These are phyloP conservation scores for Gortyna flavago DNA, from an alignment of 2,888 invertebrate genomes.

Conservation along the genomic window DNA sequence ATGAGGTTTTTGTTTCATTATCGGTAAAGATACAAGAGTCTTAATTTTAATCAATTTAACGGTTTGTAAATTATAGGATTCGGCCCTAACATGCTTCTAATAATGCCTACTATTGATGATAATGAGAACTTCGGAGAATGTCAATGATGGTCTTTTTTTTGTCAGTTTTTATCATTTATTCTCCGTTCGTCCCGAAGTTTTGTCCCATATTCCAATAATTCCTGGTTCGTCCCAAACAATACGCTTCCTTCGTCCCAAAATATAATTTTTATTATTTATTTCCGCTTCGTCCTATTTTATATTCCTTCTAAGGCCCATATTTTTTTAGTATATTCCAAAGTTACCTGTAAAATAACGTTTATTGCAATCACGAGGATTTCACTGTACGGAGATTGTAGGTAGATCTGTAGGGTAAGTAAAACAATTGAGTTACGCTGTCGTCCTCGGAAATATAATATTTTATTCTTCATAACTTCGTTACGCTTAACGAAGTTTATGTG, in stretches of 20 bases:
- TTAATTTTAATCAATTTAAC: background rate
- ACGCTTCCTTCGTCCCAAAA: too few species aligned
- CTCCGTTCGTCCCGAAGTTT: too few species aligned
- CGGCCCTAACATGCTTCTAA: background rate
- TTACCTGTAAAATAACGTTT: background rate
- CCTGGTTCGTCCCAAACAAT: too few species aligned
- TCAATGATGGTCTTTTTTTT: background rate
- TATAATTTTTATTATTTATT: too few species aligned
- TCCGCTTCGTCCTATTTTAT: too few species aligned
- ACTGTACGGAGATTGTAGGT: background rate
- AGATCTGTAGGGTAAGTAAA: background rate
- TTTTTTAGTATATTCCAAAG: too few species aligned
- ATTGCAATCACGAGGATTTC: background rate
- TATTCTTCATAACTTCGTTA: conserved; percentile 24
- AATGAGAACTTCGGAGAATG: background rate
- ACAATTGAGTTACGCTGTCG: conserved; percentile 13
- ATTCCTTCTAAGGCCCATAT: too few species aligned
- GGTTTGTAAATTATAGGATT: background rate
- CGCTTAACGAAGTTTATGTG: conserved; percentile 22
- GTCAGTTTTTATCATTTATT: background rate
- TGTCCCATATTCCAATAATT: too few species aligned
- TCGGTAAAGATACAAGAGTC: background rate
- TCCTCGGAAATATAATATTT: conserved; percentile 15
- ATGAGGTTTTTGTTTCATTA: background rate
- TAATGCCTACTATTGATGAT: background rate